A percentile compares a stretch with the other conserved stretches of the same genome.
phyloP scores from a whole-genome alignment of 1,140 invertebrate genomes.

The Hormaphis cornu region DNA sequence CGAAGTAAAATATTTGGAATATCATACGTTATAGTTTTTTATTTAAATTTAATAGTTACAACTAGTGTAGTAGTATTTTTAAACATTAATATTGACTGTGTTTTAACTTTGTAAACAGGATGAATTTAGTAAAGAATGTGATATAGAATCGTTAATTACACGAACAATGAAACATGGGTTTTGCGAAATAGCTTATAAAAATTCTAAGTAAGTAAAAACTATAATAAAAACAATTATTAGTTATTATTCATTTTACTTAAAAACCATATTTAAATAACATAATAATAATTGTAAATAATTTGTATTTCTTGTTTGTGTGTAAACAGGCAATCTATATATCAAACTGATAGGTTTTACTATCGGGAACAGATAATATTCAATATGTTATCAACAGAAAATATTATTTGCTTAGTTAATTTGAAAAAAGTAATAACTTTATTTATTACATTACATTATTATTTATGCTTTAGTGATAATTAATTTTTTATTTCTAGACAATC shows the following conservation, averaged over 20 bases:
- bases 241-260: not conserved
- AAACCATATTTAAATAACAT: too few species aligned
- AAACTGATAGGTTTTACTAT: slow-evolving; percentile 11
- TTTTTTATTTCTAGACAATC: not conserved
- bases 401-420: not conserved
- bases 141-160: not conserved
- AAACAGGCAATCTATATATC: not conserved
- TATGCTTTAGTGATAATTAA: not conserved
- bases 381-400: not conserved
- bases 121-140: not conserved
- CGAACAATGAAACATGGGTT: not conserved
- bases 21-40: too few species aligned
- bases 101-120: not conserved
- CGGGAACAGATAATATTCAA: not conserved
- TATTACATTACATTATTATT: not conserved
- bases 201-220: not conserved
- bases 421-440: slow-evolving; percentile 3
- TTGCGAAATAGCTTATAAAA: slow-evolving; percentile 1
- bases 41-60: too few species aligned
- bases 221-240: not conserved
- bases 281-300: not conserved
- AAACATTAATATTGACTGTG: too few species aligned
- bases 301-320: not conserved
- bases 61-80: too few species aligned
- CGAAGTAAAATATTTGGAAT: too few species aligned